phyloP scores from a whole-genome alignment of 2,888 invertebrate genomes.

The Athalia rosae region DNA sequence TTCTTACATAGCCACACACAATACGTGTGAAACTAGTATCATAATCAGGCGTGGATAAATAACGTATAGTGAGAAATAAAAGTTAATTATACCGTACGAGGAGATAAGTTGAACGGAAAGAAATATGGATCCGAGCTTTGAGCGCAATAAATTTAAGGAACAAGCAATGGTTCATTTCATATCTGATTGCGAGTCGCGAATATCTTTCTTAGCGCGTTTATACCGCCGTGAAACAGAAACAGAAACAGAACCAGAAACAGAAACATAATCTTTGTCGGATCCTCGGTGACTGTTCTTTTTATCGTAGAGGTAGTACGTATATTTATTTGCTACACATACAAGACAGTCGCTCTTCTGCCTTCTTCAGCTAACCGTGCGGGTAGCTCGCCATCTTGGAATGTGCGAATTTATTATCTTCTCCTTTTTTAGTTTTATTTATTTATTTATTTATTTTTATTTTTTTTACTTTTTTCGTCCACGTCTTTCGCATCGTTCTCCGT shows the following conservation, averaged over 20 bases:
- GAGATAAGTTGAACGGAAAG: constrained; percentile 44
- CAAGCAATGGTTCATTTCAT: constrained; percentile 53
- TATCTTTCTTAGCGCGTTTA: constrained; percentile 25
- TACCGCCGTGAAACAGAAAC: neutral
- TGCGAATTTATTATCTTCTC: constrained; percentile 42
- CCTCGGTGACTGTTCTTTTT: constrained; percentile 34
- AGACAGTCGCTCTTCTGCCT: neutral
- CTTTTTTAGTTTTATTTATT: constrained; percentile 33
- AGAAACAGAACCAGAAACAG: too few species aligned
- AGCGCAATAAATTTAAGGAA: constrained; percentile 54
- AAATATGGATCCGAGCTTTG: constrained; percentile 54
- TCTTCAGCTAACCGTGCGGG: constrained; percentile 12
- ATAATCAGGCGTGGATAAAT: neutral
- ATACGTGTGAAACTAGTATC: too few species aligned
- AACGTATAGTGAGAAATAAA: constrained; percentile 50
- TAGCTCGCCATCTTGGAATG: constrained; percentile 44
- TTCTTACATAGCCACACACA: too few species aligned
- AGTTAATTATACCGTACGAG: constrained; percentile 55
- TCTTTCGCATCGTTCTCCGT: neutral
- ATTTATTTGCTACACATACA: too few species aligned
- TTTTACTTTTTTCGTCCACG: neutral
- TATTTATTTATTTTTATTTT: constrained; percentile 31
- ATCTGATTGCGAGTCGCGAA: constrained; percentile 52
- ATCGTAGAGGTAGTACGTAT: constrained; percentile 22
- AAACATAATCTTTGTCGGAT: constrained; percentile 26